phyloP scores from a whole-genome alignment of 2,797 vertebrate genomes.

The Sphenodon punctatus region DNA sequence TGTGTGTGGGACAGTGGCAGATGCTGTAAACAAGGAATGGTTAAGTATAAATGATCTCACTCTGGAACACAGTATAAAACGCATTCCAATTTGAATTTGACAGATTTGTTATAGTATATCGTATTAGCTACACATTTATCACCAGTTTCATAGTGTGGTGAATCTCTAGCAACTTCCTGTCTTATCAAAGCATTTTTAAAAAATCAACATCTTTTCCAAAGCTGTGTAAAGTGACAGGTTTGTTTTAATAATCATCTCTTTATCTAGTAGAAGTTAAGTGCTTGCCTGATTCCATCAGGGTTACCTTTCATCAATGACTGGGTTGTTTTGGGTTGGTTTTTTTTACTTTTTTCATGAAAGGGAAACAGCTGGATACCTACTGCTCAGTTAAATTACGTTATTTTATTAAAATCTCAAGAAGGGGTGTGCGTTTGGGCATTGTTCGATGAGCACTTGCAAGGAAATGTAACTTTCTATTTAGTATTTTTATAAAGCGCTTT shows the following conservation, averaged over 20 bases:
- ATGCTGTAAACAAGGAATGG: neutral
- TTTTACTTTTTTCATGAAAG: neutral
- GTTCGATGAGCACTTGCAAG: too few species aligned
- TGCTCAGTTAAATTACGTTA: too few species aligned
- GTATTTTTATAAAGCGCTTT: too few species aligned
- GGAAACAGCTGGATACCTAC: too few species aligned
- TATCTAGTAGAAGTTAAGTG: neutral
- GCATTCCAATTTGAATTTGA: accelerated
- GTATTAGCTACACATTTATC: neutral
- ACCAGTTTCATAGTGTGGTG: neutral
- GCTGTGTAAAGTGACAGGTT: neutral
- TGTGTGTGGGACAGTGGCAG: neutral
- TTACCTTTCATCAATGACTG: neutral
- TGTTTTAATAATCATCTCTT: neutral
- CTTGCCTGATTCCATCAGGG: neutral
- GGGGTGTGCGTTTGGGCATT: too few species aligned
- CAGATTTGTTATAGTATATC: neutral
- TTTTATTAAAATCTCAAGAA: too few species aligned
- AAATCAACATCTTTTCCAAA: neutral
- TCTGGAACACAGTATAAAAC: neutral
- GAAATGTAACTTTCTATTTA: too few species aligned
- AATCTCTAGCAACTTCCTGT: neutral
- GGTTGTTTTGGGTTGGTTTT: neutral
- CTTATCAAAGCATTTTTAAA: neutral
- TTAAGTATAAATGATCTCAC: accelerated